Evolutionary conservation across 2,113 vertebrate species (phyloP).

Genomic region (Marmota monax): DNA sequence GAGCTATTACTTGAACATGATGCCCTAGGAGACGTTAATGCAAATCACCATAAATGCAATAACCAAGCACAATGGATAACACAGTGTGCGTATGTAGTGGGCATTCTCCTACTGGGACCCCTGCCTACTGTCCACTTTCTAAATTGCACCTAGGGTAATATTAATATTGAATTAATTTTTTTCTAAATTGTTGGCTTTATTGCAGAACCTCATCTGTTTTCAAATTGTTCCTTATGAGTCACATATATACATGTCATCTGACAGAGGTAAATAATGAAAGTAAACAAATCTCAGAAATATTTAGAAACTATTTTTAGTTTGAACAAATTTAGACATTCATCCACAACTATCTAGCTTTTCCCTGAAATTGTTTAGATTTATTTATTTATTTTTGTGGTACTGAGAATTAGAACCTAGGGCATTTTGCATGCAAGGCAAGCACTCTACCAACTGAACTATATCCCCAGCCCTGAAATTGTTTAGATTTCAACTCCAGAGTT

Average conservation of each 20-base stretch:
- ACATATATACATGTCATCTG: not conserved
- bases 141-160: not conserved
- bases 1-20: not conserved
- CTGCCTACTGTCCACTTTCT: not conserved
- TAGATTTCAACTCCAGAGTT: no score
- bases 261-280: constrained; percentile 40
- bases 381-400: not conserved
- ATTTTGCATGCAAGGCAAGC: no score
- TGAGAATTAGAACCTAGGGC: no score
- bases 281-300: not conserved
- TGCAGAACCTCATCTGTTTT: not conserved
- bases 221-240: not conserved
- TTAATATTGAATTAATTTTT: not conserved
- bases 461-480: no score
- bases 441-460: no score
- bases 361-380: not conserved
- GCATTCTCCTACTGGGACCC: not conserved
- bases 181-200: not conserved
- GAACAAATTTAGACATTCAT: not conserved
- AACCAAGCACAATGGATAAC: not conserved
- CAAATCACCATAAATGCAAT: accelerated
- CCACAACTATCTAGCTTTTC: not conserved
- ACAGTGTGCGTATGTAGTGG: not conserved
- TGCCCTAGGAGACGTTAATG: not conserved
- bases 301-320: constrained; percentile 38